These are phyloP conservation scores for Neuroterus valhalla DNA, from an alignment of 1,140 invertebrate species.

Conservation along the genomic window DNA sequence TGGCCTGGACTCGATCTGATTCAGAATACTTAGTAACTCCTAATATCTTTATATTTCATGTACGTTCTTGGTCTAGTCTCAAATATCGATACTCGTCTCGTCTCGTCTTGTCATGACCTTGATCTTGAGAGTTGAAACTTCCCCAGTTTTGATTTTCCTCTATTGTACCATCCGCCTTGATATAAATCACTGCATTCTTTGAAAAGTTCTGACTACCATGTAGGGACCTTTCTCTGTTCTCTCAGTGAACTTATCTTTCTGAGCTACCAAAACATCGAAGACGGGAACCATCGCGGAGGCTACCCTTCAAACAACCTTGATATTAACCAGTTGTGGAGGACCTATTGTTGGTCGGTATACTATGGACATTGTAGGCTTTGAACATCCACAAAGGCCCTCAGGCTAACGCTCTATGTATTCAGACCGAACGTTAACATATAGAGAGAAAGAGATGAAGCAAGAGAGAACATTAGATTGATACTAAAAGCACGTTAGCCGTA, in stretches of 20 bases:
- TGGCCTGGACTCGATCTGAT: too few relatives aligned
- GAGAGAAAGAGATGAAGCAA: slow-evolving; percentile 17
- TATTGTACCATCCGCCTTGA: too few relatives aligned
- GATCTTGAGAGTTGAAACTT: too few relatives aligned
- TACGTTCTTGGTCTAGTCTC: too few relatives aligned
- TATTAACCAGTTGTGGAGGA: slow-evolving; percentile 29
- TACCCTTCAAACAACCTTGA: slow-evolving; percentile 28
- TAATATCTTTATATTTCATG: too few relatives aligned
- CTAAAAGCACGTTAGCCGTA: slow-evolving; percentile 28
- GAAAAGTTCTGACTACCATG: too few relatives aligned
- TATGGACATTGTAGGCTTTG: slow-evolving; percentile 28
- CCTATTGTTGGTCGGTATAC: not conserved
- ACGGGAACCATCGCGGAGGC: not conserved
- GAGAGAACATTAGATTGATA: slow-evolving; percentile 18
- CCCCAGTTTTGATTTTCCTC: too few relatives aligned
- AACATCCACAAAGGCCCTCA: slow-evolving; percentile 21
- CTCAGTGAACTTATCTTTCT: not conserved
- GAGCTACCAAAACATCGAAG: slow-evolving; percentile 12
- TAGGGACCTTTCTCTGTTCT: not conserved
- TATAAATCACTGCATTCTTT: too few relatives aligned
- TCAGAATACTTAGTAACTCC: too few relatives aligned
- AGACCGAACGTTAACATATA: not conserved
- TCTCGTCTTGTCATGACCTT: too few relatives aligned
- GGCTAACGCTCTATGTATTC: slow-evolving; percentile 19
- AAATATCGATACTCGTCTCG: too few relatives aligned